Conservation (phyloP, 2,888 invertebrate genomes). For the Leucania comma region DNA sequence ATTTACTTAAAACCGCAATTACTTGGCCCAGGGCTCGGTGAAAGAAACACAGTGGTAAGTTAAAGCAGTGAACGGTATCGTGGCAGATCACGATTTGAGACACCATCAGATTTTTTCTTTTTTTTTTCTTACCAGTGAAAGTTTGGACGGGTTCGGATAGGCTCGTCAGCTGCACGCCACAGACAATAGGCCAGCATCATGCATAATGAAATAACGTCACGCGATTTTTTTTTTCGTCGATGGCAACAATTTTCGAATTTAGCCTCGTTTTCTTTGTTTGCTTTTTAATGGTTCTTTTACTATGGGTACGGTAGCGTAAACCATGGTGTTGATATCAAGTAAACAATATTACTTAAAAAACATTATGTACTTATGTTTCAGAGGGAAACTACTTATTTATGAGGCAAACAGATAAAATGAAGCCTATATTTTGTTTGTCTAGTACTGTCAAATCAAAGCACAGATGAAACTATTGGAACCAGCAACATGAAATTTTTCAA, state of each 20-base stretch:
- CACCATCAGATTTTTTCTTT: slow-evolving; percentile 63
- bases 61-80: slow-evolving; percentile 78
- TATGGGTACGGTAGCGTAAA: slow-evolving; percentile 22
- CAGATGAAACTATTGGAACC: too few relatives aligned
- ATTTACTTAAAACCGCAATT: slow-evolving; percentile 67
- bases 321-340: not conserved
- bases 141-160: slow-evolving; percentile 71
- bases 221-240: slow-evolving; percentile 57
- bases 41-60: slow-evolving; percentile 55
- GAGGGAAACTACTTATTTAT: not conserved
- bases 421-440: not conserved
- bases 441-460: too few relatives aligned
- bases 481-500: too few relatives aligned
- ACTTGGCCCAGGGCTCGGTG: slow-evolving; percentile 44
- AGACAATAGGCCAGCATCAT: slow-evolving; percentile 68
- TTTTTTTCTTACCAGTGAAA: slow-evolving; percentile 80
- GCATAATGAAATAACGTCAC: slow-evolving; percentile 69
- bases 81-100: slow-evolving; percentile 70
- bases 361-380: not conserved
- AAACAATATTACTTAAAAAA: slow-evolving; percentile 3
- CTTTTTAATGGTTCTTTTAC: slow-evolving; percentile 28
- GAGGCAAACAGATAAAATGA: slow-evolving; percentile 3
- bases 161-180: slow-evolving; percentile 65
- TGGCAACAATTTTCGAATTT: slow-evolving; percentile 64
- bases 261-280: slow-evolving; percentile 57